Evolutionary conservation across 64 coral and sea anemone species (phyloP).

Genomic region (Actinia equina): DNA sequence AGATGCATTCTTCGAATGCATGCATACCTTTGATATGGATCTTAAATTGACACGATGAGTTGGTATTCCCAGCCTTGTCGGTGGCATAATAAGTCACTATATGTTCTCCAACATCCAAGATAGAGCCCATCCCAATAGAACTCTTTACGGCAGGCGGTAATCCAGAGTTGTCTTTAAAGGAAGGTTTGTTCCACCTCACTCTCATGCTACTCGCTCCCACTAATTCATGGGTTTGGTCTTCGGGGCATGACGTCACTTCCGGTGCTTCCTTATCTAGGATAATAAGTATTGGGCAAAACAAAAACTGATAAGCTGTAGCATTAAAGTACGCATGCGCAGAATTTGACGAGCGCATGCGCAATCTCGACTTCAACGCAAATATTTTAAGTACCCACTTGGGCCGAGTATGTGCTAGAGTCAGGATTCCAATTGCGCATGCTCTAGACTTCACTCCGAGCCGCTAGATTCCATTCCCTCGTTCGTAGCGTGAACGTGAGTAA

Average conservation of each 20-base stretch:
- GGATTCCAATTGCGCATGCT: no score
- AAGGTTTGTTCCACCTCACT: constrained; percentile 51
- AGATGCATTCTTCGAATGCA: not conserved
- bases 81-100: constrained; percentile 56
- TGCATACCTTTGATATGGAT: constrained; percentile 75
- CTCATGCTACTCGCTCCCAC: not conserved
- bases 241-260: constrained; percentile 58
- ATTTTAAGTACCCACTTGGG: no score
- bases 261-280: constrained; percentile 70
- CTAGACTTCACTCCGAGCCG: not conserved
- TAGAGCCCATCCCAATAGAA: constrained; percentile 19
- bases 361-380: no score
- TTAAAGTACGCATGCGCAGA: not conserved
- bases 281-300: no score
- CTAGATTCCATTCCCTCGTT: no score
- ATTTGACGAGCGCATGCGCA: not conserved
- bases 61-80: constrained; percentile 66
- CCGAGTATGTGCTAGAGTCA: no score
- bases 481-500: no score
- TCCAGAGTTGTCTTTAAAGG: constrained; percentile 72
- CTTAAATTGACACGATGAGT: constrained; percentile 70
- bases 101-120: constrained; percentile 54
- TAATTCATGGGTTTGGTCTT: constrained; percentile 43
- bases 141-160: constrained; percentile 25
- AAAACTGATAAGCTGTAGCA: not conserved